Base-by-base conservation (phyloP, 2,888 invertebrate species). In the Lysandra coridon region DNA sequence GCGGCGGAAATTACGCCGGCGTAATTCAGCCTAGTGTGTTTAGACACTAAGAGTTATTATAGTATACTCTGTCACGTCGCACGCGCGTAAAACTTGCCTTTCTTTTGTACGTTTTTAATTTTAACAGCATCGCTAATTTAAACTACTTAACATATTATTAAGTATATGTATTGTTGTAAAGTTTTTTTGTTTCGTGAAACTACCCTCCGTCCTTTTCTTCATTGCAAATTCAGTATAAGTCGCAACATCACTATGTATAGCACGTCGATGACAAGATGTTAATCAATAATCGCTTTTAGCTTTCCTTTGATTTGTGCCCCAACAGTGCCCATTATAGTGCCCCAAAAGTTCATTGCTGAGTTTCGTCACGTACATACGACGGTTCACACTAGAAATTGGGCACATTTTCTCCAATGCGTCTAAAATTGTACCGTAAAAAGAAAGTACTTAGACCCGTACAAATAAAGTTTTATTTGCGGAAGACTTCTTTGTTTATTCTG, bases 381-480 rank as follows among this genome's bases (percentile, higher is more conserved):
- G 64, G 78, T 80, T 79, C 64, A 49, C 73, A 53, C 81, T 49
- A 69, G 78, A 53, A 80, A 79, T 75, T 79, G 75, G 60, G 64
- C 79, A 79, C 73, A 75, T 79, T 80, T 78, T 75, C 73, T 78
- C 23, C 37, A 62, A 78, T 80, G 73, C 73, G 79, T 49, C 62
- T 78, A 74, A 79, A 79, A 79, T 79, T 79, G 73, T 37, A 62
- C 44, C 60, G 77, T 81, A 79, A 81, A 81, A 78, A 64, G 74
- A 69, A 75, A 73, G 75, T 77, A 78, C 73, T 74, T 79, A 74
- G 73, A 17, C 23, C 10, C 30, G 17, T 49, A 75, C 44, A 75
- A 23, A 79, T 79, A 79, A 79, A 79, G 44, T 75, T 79, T 75
- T 80, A 83, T 84, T 10, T 85, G 88, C 88, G 84, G 78, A 82